Base-by-base conservation (phyloP, 2,888 invertebrate species). In the Neocrepidodera transversa region DNA sequence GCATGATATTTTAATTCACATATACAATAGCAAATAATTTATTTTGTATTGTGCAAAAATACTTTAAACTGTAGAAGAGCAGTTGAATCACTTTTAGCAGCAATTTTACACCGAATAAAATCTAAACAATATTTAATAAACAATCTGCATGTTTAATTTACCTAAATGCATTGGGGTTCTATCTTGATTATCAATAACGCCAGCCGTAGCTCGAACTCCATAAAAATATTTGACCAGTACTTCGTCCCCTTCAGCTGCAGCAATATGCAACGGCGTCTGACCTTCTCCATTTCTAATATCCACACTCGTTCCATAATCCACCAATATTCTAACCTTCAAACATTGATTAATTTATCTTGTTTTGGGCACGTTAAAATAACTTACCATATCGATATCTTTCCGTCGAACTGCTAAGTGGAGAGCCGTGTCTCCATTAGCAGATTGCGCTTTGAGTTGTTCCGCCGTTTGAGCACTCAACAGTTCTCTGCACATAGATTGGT, bases 221-320 rank as follows among this genome's bases (percentile, higher is more conserved):
- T 96, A 95, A 78, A 99, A 93, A 80, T 95, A 95, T 79, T 97
- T 97, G 40, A 98, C 91, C 64, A 97, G 82, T 0, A 89, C 86
- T 75, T 98, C 97, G 76, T 99, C 97, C 0, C 98, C 98, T 76
- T 95, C 93, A 28, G 93, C 93, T 2, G 97, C 95, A 0, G 97
- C 95, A 68, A 99, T 92, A 78, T 99, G 98, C 47, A 99, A 81
- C 0, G 97, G 87, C 0, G 98, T 96, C 79, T 96, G 94, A 0
- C 98, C 98, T 59, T 95, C 92, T 2, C 92, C 91, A 77, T 98
- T 99, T 77, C 92, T 91, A 54, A 90, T 89, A 76, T 99, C 97
- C 58, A 97, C 92, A 64, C 87, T 86, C 5, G 95, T 92, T 30
- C 97, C 97, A 73, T 92, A 91, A 79, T 98, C 97, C 26, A 96